Conservation (phyloP, 2,797 vertebrate genomes). For the Odontamblyopus lacepedii region DNA sequence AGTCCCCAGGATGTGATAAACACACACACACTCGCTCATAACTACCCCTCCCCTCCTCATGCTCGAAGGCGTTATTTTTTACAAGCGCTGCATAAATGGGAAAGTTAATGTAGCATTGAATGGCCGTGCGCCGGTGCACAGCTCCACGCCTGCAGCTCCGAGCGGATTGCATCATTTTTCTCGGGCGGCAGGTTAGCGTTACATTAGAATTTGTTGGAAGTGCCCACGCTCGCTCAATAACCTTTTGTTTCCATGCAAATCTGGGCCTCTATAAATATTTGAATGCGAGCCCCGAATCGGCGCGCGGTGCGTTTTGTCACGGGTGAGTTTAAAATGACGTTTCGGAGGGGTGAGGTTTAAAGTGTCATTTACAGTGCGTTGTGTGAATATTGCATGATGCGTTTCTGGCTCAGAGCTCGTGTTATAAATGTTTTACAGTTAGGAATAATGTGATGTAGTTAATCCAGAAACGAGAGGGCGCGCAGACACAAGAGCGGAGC, state of each 20-base stretch:
- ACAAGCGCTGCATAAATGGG: constrained; percentile 87
- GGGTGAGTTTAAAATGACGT: constrained; percentile 38
- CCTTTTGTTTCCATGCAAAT: constrained; percentile 84
- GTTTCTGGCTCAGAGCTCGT: background rate
- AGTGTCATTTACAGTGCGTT: background rate
- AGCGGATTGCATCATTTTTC: constrained; percentile 85
- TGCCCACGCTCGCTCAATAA: constrained; percentile 78
- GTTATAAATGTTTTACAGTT: constrained; percentile 18
- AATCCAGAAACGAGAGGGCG: background rate
- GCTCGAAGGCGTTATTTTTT: constrained; percentile 79
- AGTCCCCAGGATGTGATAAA: background rate
- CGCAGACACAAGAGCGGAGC: background rate
- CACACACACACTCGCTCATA: background rate
- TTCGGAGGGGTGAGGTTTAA: constrained; percentile 11
- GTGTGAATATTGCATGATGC: constrained; percentile 3
- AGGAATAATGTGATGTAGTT: constrained; percentile 5
- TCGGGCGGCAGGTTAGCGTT: constrained; percentile 77
- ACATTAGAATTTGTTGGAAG: constrained; percentile 84
- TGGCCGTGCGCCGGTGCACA: constrained; percentile 74
- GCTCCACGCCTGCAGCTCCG: constrained; percentile 80
- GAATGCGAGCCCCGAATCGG: constrained; percentile 72
- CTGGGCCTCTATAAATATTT: constrained; percentile 81
- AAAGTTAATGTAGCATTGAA: constrained; percentile 95
- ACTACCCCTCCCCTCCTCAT: constrained; percentile 19
- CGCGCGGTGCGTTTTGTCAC: constrained; percentile 48